phyloP scores from a whole-genome alignment of 2,888 invertebrate species.

The Hyalella azteca region DNA sequence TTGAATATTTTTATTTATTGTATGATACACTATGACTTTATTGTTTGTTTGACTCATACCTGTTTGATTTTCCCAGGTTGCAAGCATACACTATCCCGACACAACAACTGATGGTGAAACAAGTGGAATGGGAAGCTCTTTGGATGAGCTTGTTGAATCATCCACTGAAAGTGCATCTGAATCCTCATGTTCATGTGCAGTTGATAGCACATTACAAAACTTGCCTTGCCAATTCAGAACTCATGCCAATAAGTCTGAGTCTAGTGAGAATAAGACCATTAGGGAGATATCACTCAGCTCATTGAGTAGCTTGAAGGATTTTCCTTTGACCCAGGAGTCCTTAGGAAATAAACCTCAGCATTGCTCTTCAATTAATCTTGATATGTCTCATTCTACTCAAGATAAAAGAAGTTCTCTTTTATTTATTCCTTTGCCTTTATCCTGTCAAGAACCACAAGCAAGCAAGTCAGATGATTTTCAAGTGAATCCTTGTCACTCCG shows the following conservation, averaged over 20 bases:
- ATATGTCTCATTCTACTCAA: background rate
- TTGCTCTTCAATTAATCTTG: background rate
- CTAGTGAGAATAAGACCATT: no score
- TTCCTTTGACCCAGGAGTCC: no score
- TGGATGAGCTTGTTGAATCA: conserved; percentile 57
- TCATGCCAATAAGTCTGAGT: no score
- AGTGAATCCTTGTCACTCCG: background rate
- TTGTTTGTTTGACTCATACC: background rate
- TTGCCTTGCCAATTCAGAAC: no score
- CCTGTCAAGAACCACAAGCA: background rate
- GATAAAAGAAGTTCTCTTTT: background rate
- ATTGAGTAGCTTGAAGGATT: no score
- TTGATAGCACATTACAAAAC: background rate
- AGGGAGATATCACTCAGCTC: no score
- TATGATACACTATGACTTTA: no score
- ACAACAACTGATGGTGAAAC: conserved; percentile 56
- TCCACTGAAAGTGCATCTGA: conserved; percentile 57
- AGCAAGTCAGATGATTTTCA: background rate
- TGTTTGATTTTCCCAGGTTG: background rate
- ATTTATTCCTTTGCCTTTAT: background rate
- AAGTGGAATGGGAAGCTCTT: conserved; percentile 56
- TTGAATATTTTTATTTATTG: no score
- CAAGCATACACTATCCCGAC: background rate
- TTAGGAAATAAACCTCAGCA: background rate
- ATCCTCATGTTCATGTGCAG: conserved; percentile 40